Conservation (phyloP, 2,888 invertebrate species). For the Geophilus truncorum region DNA sequence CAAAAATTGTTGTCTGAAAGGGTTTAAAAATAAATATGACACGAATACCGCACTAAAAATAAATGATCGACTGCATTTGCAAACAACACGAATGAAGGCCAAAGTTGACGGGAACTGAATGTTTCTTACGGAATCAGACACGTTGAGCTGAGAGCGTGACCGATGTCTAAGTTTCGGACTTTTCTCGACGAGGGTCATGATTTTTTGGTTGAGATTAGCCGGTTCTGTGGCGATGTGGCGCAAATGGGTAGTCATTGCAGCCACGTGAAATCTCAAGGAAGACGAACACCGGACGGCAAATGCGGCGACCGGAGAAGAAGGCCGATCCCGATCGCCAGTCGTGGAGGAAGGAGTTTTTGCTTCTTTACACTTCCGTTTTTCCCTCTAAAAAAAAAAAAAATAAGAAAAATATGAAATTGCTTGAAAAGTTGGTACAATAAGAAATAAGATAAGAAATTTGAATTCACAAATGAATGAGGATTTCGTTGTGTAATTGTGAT, state of each 20-base stretch:
- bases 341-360: background rate
- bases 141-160: constrained; percentile 42
- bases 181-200: constrained; percentile 41
- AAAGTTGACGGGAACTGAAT: background rate
- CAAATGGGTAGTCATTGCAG: constrained; percentile 39
- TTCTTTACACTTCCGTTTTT: background rate
- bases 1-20: constrained; percentile 28
- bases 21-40: constrained; percentile 42
- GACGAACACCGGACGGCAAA: background rate
- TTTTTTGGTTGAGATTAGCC: constrained; percentile 48
- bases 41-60: constrained; percentile 1
- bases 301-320: background rate
- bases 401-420: background rate
- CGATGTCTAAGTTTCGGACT: constrained; percentile 43
- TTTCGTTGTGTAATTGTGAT: no score
- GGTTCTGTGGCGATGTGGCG: constrained; percentile 56
- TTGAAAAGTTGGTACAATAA: no score
- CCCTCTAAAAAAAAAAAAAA: no score
- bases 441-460: no score
- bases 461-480: no score
- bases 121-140: constrained; percentile 47
- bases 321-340: background rate
- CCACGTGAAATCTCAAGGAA: background rate
- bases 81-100: background rate
- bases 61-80: constrained; percentile 39